Evolutionary conservation across 2,797 vertebrate species (phyloP).

Genomic region (Microcaecilia unicolor): DNA sequence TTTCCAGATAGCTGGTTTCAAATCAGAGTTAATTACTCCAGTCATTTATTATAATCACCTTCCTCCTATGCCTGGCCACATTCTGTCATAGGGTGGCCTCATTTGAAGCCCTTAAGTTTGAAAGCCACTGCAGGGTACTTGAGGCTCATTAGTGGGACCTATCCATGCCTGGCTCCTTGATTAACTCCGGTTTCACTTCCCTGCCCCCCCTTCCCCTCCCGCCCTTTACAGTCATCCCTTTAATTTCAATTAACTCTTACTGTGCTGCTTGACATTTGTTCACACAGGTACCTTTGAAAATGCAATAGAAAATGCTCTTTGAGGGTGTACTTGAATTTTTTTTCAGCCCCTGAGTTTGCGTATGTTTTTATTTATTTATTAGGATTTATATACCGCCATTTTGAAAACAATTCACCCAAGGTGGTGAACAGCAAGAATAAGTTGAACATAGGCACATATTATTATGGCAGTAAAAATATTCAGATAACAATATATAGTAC

Average conservation of each 20-base stretch:
- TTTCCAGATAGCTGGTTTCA: slow-evolving; percentile 61
- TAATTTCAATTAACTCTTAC: slow-evolving; percentile 36
- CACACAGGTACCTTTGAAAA: no score
- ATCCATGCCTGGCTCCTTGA: slow-evolving; percentile 44
- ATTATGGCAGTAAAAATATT: no score
- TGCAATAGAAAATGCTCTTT: no score
- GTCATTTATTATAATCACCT: slow-evolving; percentile 76
- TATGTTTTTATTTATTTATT: no score
- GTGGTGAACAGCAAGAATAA: no score
- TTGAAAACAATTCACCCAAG: no score
- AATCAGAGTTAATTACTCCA: slow-evolving; percentile 68
- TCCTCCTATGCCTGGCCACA: slow-evolving; percentile 40
- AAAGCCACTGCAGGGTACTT: slow-evolving; percentile 55
- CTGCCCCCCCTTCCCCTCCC: slow-evolving; percentile 12
- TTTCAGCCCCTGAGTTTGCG: no score
- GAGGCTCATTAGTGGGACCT: slow-evolving; percentile 68
- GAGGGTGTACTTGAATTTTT: no score
- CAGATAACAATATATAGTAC: no score
- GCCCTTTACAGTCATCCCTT: neutral
- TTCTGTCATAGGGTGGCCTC: slow-evolving; percentile 47
- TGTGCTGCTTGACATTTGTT: slow-evolving; percentile 30
- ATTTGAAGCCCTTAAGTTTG: slow-evolving; percentile 54
- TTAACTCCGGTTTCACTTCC: slow-evolving; percentile 32
- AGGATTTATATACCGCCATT: no score
- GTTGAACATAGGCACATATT: no score